Evolutionary conservation across 2,113 vertebrate genomes (phyloP).

Genomic region (Muntiacus muntjak): DNA sequence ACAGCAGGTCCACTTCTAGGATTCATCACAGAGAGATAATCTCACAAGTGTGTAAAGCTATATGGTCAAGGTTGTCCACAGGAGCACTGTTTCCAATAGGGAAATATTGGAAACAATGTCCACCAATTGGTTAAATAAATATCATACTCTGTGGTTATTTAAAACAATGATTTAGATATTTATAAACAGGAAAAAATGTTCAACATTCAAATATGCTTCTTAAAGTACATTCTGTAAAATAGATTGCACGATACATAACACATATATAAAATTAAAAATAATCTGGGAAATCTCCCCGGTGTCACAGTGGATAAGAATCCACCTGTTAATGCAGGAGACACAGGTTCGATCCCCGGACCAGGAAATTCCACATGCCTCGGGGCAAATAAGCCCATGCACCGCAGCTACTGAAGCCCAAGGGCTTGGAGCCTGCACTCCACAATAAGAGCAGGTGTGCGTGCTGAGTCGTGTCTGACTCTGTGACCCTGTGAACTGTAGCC

Average conservation of each 20-base stretch:
- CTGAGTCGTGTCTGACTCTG: neutral
- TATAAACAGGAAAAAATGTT: neutral
- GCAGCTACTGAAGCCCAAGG: neutral
- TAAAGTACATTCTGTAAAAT: neutral
- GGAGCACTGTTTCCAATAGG: neutral
- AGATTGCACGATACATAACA: neutral
- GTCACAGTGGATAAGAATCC: neutral
- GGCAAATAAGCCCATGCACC: neutral
- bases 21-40: neutral
- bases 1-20: neutral
- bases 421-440: neutral
- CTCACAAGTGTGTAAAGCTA: neutral
- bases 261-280: neutral
- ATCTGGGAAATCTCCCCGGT: neutral
- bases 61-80: neutral
- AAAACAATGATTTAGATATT: neutral
- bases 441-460: neutral
- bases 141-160: neutral
- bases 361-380: neutral
- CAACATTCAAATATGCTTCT: neutral
- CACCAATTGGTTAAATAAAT: neutral
- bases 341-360: neutral
- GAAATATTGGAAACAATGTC: neutral
- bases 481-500: neutral
- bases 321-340: neutral